phyloP scores from a whole-genome alignment of 2,888 invertebrate genomes.

The Hydroisotoma schaefferi region DNA sequence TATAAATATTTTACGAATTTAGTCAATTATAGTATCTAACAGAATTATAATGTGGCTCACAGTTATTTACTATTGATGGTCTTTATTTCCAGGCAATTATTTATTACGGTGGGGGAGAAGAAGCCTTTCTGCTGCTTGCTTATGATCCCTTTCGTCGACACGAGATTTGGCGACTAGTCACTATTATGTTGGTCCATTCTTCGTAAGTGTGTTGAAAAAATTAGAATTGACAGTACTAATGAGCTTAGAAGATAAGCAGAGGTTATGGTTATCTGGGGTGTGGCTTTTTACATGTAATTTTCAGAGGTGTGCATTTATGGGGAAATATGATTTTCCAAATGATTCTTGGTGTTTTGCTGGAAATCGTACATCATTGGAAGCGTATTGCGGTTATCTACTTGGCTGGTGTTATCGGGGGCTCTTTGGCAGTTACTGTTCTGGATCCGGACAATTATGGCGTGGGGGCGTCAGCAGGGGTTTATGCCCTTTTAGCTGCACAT shows the following conservation, averaged over 20 bases:
- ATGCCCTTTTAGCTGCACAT: slow-evolving; percentile 17
- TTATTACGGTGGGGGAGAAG: slow-evolving; percentile 5
- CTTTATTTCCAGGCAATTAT: background rate
- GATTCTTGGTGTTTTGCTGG: slow-evolving; percentile 21
- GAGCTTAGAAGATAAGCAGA: too few species aligned
- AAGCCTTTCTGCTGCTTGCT: background rate
- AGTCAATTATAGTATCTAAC: too few species aligned
- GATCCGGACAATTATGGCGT: slow-evolving; percentile 14
- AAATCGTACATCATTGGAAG: slow-evolving; percentile 21
- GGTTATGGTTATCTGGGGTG: too few species aligned
- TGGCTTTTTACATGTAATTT: too few species aligned
- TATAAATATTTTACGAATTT: too few species aligned
- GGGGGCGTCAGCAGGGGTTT: slow-evolving; percentile 24
- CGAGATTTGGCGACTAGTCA: slow-evolving; percentile 22
- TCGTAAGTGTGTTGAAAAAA: too few species aligned
- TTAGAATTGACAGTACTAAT: too few species aligned
- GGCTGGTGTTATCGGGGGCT: slow-evolving; percentile 13
- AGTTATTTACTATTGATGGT: background rate
- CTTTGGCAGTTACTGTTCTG: slow-evolving; percentile 13
- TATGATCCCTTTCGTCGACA: slow-evolving; percentile 16
- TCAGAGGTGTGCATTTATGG: slow-evolving; percentile 11
- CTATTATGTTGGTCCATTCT: slow-evolving; percentile 15
- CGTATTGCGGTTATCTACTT: slow-evolving; percentile 16
- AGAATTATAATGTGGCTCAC: background rate
- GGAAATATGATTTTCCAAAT: slow-evolving; percentile 20